Conservation (phyloP, 2,797 vertebrate species). For the Coregonus suidteri region DNA sequence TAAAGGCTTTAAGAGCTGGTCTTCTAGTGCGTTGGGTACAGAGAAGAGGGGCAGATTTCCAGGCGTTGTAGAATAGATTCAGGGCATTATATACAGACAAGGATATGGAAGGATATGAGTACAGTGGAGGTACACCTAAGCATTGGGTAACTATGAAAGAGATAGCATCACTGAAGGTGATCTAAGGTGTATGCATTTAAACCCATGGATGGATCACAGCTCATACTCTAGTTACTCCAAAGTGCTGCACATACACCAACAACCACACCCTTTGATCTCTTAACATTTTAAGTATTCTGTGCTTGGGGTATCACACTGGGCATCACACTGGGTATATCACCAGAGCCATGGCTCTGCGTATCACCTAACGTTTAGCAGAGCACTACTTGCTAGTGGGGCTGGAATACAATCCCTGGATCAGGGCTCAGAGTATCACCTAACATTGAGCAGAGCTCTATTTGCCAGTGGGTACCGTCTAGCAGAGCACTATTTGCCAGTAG, state of each 20-base stretch:
- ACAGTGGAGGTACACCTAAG: too few relatives aligned
- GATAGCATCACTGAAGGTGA: too few relatives aligned
- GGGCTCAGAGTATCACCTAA: not conserved
- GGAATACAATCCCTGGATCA: constrained; percentile 36
- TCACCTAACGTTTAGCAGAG: not conserved
- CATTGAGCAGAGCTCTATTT: constrained; percentile 26
- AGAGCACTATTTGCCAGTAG: not conserved
- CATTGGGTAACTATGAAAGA: too few relatives aligned
- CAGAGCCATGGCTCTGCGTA: too few relatives aligned
- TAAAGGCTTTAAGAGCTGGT: too few relatives aligned
- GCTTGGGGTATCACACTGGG: not conserved
- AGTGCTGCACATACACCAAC: not conserved
- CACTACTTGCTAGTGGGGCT: not conserved
- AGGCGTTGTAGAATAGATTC: too few relatives aligned
- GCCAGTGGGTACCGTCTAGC: not conserved
- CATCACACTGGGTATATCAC: not conserved
- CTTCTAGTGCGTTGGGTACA: too few relatives aligned
- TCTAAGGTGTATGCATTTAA: not conserved
- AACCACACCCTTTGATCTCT: not conserved
- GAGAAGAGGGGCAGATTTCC: too few relatives aligned
- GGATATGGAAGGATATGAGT: too few relatives aligned
- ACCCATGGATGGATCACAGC: too few relatives aligned
- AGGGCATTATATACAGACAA: too few relatives aligned
- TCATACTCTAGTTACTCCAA: not conserved
- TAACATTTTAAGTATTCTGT: not conserved